Conservation (phyloP, 2,113 vertebrate genomes). For the Galemys pyrenaicus region DNA sequence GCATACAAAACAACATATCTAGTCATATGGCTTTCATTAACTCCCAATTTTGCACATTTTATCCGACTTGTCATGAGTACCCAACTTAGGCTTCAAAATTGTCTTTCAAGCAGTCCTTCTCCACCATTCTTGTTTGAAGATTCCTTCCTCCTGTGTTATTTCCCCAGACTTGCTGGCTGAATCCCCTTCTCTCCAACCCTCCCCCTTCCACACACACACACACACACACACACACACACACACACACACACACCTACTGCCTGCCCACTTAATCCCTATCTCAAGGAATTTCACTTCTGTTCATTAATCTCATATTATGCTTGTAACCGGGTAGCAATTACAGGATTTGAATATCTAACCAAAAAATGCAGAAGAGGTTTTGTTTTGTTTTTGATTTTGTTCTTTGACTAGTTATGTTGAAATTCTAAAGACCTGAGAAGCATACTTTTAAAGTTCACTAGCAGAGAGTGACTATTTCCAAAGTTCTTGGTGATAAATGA, state of each 20-base stretch:
- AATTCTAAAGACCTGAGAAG: slow-evolving; percentile 3
- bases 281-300: slow-evolving; percentile 57
- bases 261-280: slow-evolving; percentile 53
- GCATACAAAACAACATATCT: slow-evolving; percentile 83
- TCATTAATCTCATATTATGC: slow-evolving; percentile 61
- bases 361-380: slow-evolving; percentile 33
- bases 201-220: background rate
- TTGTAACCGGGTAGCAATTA: slow-evolving; percentile 77
- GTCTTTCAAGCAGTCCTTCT: slow-evolving; percentile 27
- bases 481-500: slow-evolving; percentile 57
- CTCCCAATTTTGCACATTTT: slow-evolving; percentile 84
- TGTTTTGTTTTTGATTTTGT: background rate
- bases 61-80: slow-evolving; percentile 80
- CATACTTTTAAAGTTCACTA: slow-evolving; percentile 24
- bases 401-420: background rate
- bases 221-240: too few species aligned
- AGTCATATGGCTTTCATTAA: slow-evolving; percentile 87
- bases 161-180: background rate
- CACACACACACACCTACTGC: background rate
- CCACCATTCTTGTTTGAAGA: slow-evolving; percentile 32
- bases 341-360: slow-evolving; percentile 70
- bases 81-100: slow-evolving; percentile 33
- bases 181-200: background rate
- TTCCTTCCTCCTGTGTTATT: slow-evolving; percentile 22
- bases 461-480: slow-evolving; percentile 58